Evolutionary conservation across 2,113 vertebrate genomes (phyloP), one percentile per base, ranked within the genome.

Genomic region (Catharus minimus): DNA sequence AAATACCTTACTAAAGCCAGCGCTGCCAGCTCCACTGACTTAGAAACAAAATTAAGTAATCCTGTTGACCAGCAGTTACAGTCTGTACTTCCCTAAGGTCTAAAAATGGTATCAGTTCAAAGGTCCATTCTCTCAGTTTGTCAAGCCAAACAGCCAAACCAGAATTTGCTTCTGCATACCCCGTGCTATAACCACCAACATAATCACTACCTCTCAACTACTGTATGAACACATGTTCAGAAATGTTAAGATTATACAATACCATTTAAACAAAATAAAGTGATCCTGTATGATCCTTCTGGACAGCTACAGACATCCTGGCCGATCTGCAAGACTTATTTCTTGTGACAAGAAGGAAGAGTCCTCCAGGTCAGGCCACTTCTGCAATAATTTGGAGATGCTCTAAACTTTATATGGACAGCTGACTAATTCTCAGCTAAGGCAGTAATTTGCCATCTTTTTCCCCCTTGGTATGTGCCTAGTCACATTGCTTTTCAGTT

Each of bases 91-190:
- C 33, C 33, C 77, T 23, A n/a, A 30, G 61, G 32, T 84, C 89
- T 86, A 67, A 78, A 84, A 84, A 76, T 38, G 49, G 60, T 66
- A 43, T 61, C 62, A 65, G 83, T 86, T 55, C 94, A 88, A 96
- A 95, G 46, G 86, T 95, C 89, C 41, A 33, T 65, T n/a, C 61
- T 65, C 58, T 79, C 55, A n/a, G 26, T 56, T 43, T 90, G 83
- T 68, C 69, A 68, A 41, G 49, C 57, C 71, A 41, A 88, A 89
- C 26, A 58, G 26, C 32, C 41, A 41, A 53, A 57, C 6, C 10
- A 81, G 68, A 56, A 81, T 24, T 56, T 75, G 52, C 49, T 83
- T 52, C 73, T 72, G 13, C 1, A 4, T 12, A 28, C 15, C 15
- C 44, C 39, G 47, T 36, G 20, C 27, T 67, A 72, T n/a, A 52